Conservation (phyloP, 2,113 vertebrate genomes). For the Nothobranchius kuhntae region DNA sequence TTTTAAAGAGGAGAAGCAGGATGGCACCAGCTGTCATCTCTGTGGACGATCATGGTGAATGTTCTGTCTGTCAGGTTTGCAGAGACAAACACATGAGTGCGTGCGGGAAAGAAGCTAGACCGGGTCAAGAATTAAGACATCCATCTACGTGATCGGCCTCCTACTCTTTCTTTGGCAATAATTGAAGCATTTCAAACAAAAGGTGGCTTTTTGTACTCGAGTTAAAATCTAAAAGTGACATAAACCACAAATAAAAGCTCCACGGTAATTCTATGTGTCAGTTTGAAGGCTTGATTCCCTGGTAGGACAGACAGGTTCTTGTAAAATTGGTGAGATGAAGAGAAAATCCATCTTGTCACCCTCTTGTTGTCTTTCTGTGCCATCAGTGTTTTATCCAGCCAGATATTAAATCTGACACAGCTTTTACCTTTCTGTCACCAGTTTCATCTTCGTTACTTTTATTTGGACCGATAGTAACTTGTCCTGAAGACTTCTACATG, state of each 20-base stretch:
- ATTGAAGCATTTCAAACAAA: not conserved
- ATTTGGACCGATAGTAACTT: too few species aligned
- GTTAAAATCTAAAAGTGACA: not conserved
- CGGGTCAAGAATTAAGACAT: conserved; percentile 9
- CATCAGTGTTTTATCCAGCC: not conserved
- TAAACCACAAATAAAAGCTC: not conserved
- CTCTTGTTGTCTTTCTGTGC: not conserved
- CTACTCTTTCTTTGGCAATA: not conserved
- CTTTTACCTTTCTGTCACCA: too few species aligned
- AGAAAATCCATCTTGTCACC: too few species aligned
- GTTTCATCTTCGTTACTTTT: too few species aligned
- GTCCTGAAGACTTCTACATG: too few species aligned
- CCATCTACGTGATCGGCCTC: not conserved
- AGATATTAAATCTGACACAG: not conserved
- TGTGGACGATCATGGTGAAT: conserved; percentile 31
- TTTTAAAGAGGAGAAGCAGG: conserved; percentile 36
- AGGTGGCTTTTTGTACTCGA: not conserved
- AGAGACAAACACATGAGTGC: not conserved
- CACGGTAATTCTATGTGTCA: too few species aligned
- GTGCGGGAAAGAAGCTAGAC: conserved; percentile 7
- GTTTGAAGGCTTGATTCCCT: too few species aligned
- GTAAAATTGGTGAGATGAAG: not conserved
- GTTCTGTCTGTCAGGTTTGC: conserved; percentile 36
- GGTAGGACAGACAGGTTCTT: not conserved
- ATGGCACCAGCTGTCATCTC: conserved; percentile 47